These are phyloP conservation scores for Muscicapa adusta DNA, from an alignment of 2,113 vertebrate genomes.

Conservation along the genomic window DNA sequence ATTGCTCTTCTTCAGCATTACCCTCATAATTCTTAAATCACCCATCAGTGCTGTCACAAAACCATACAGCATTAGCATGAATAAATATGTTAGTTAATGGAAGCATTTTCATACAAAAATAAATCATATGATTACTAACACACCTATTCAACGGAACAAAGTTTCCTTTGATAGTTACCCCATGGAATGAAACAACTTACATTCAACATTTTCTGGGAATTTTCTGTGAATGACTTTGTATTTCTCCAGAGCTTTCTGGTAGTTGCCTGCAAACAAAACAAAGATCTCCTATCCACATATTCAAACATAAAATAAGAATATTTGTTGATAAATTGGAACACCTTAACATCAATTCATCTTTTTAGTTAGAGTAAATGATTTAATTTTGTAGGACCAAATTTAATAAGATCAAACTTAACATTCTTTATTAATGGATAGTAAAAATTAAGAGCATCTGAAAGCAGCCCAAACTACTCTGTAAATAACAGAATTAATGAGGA, in stretches of 20 bases:
- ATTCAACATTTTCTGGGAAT: slow-evolving; percentile 95
- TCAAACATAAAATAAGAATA: neutral
- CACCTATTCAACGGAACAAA: neutral
- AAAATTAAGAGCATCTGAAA: neutral
- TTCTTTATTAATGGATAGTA: neutral
- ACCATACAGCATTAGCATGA: neutral
- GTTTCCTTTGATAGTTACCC: neutral
- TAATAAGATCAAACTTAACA: neutral
- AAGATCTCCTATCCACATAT: neutral
- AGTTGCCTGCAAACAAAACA: slow-evolving; percentile 84
- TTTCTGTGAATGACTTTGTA: slow-evolving; percentile 91
- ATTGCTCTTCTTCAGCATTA: neutral
- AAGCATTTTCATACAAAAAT: neutral
- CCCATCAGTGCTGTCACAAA: neutral
- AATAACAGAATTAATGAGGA: neutral
- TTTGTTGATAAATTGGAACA: neutral
- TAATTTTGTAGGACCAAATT: neutral
- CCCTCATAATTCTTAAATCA: neutral
- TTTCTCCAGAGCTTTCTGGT: slow-evolving; percentile 92
- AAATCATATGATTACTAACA: neutral
- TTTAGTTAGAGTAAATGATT: neutral
- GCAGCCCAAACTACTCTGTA: neutral
- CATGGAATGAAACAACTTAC: slow-evolving; percentile 74
- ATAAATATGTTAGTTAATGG: neutral
- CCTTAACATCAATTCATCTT: neutral